Conservation (phyloP, 2,888 invertebrate species). For the Standfussiana lucernea region DNA sequence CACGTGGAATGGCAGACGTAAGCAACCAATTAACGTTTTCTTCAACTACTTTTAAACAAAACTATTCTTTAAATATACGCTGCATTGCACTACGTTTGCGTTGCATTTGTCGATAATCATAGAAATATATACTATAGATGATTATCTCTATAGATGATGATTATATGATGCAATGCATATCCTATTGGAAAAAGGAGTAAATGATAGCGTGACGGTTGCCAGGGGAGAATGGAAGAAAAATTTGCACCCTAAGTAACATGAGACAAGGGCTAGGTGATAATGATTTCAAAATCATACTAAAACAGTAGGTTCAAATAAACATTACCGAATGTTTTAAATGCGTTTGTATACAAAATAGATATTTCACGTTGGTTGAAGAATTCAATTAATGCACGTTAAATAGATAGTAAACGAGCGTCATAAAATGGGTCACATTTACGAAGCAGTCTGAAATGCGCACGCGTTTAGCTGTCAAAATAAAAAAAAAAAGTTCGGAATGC, state of each 20-base stretch:
- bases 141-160: too few relatives aligned
- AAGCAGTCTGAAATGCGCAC: slow-evolving; percentile 37
- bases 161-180: too few relatives aligned
- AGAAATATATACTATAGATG: too few relatives aligned
- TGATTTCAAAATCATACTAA: not conserved
- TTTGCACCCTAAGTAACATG: not conserved
- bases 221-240: not conserved
- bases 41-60: not conserved
- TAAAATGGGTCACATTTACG: slow-evolving; percentile 46
- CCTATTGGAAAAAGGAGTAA: not conserved
- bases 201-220: not conserved
- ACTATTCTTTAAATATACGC: not conserved
- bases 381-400: slow-evolving; percentile 35
- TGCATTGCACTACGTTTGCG: too few relatives aligned
- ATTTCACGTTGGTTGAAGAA: slow-evolving; percentile 2
- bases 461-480: slow-evolving; percentile 41
- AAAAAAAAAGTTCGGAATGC: slow-evolving; percentile 51
- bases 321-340: too few relatives aligned
- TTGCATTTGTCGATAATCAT: too few relatives aligned
- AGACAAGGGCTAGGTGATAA: not conserved
- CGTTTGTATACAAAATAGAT: slow-evolving; percentile 5
- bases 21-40: not conserved
- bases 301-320: not conserved
- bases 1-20: not conserved
- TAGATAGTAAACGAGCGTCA: slow-evolving; percentile 38